Base-by-base conservation (phyloP, 1,140 invertebrate species). In the Cydia fagiglandana region DNA sequence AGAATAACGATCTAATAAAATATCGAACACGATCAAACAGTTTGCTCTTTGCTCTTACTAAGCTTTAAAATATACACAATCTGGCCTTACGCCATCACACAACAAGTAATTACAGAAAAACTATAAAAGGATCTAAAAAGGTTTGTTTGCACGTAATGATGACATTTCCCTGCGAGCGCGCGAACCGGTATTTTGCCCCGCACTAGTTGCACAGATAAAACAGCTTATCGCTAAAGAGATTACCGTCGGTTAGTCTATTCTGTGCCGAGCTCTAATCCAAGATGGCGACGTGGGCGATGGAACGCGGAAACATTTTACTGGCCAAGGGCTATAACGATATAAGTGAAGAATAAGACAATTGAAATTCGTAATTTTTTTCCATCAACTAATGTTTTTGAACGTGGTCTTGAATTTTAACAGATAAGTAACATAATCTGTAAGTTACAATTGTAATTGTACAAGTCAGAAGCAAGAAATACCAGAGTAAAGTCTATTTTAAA, bases 101-200 rank as follows among this genome's bases (percentile, higher is more conserved):
- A 24, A 61, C 24, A 53, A 47, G 12, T 0, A 47, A 53, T 30
- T 6, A n/a, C 50, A 53, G n/a, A 53, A 24, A 56, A 61, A 20
- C 56, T 61, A 12, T 61, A 24, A 24, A 61, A 61, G 17, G 17
- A 61, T 61, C 56, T 61, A 24, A 61, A 61, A 61, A 61, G 56
- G 56, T 61, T 61, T 61, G 56, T 61, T 61, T 61, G 20, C 56
- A n/a, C 56, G 56, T 61, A 61, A 61, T 61, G 56, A 61, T 61
- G 56, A 61, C 56, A 61, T 61, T 61, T 61, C 20, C 56, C 20
- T 12, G 53, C 53, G 53, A 56, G 15, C 20, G 56, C 56, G 56
- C 15, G 50, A 61, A 61, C 56, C 56, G 56, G 56, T 61, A 61
- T 61, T 24, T 61, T 61, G 56, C 20, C 53, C 20, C 56, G 56